Percentiles rank a stretch among this genome's conserved stretches.
Evolutionary conservation across 2,888 invertebrate species (phyloP).

Genomic region (Tyria jacobaeae): DNA sequence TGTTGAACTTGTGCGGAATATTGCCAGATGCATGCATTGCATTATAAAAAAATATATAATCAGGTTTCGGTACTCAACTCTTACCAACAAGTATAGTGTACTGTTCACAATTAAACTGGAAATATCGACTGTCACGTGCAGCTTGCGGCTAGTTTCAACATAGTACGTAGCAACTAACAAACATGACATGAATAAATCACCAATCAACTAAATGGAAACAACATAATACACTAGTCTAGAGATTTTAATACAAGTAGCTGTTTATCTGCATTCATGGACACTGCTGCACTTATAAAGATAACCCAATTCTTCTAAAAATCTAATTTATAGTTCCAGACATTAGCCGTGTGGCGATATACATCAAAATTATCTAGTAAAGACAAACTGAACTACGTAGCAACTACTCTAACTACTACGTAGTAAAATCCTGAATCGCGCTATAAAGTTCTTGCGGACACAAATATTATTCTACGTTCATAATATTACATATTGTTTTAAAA

Average conservation of each 20-base stretch:
- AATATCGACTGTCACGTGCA: conserved; percentile 27
- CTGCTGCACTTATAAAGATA: neutral
- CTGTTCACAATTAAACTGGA: conserved; percentile 23
- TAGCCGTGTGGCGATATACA: no score
- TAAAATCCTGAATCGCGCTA: no score
- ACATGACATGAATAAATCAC: conserved; percentile 14
- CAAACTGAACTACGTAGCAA: neutral
- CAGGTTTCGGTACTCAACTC: conserved; percentile 15
- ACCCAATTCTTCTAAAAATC: no score
- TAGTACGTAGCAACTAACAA: conserved; percentile 17
- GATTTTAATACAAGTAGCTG: neutral
- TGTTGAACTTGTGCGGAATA: no score
- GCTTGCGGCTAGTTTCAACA: conserved; percentile 26
- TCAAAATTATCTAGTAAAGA: no score
- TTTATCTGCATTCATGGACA: neutral
- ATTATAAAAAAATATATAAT: neutral
- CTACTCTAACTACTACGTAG: no score
- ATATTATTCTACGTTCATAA: no score
- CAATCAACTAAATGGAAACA: conserved; percentile 27
- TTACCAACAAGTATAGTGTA: conserved; percentile 20
- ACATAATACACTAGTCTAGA: conserved; percentile 4
- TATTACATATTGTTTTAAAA: no score
- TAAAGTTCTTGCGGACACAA: no score
- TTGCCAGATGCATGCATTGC: no score
- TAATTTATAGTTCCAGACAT: neutral